Conservation (phyloP, 2,113 vertebrate species). For the mouse (Mus musculus) region DNA sequence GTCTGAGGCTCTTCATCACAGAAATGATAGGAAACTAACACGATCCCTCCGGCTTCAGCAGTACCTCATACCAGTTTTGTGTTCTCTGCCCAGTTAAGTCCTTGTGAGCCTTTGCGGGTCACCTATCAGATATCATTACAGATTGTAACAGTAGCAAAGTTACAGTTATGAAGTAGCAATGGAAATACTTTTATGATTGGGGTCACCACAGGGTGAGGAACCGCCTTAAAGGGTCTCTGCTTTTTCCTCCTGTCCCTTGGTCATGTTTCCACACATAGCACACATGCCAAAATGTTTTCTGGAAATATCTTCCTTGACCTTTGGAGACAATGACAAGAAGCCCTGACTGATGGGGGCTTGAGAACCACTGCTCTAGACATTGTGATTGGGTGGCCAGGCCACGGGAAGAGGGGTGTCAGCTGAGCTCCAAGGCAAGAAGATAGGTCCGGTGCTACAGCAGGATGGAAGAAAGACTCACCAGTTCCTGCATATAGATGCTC, state of each 20-base stretch:
- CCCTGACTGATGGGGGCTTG: background rate
- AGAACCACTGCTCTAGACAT: background rate
- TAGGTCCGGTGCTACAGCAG: background rate
- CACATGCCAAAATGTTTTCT: background rate
- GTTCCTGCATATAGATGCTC: background rate
- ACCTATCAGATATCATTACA: background rate
- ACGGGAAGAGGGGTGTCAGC: background rate
- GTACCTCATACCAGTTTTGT: background rate
- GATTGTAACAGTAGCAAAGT: background rate
- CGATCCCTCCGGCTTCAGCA: too few relatives aligned
- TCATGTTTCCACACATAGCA: background rate
- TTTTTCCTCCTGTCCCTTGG: background rate
- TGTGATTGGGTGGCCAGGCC: background rate
- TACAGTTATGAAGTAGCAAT: background rate
- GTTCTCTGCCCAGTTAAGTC: background rate
- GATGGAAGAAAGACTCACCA: background rate
- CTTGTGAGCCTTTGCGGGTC: background rate
- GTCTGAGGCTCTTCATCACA: background rate
- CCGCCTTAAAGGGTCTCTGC: background rate
- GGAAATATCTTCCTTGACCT: background rate
- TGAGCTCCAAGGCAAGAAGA: background rate
- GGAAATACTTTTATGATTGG: background rate
- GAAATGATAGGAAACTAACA: background rate
- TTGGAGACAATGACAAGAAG: background rate
- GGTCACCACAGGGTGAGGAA: background rate